A percentile compares a stretch with the other conserved stretches of the same genome.
phyloP scores from a whole-genome alignment of 2,113 vertebrate genomes.

The Pseudorasbora parva region DNA sequence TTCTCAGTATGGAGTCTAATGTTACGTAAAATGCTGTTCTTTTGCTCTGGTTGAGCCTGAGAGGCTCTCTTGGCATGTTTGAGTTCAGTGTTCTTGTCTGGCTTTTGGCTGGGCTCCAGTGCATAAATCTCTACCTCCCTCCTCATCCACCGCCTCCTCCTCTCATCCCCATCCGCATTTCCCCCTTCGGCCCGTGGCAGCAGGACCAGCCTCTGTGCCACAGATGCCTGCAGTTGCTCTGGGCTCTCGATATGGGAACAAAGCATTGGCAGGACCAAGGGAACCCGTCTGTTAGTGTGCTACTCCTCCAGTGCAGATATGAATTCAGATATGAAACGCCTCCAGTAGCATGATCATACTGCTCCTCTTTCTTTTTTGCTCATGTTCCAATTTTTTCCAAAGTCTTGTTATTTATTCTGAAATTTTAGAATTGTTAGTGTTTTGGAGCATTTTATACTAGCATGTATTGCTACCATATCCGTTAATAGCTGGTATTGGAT shows the following conservation, averaged over 20 bases:
- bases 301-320: slow-evolving; percentile 17
- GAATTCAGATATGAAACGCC: slow-evolving; percentile 23
- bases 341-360: slow-evolving; percentile 28
- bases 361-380: slow-evolving; percentile 7
- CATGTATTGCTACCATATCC: not conserved
- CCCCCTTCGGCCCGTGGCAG: slow-evolving; percentile 65
- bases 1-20: slow-evolving; percentile 37
- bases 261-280: slow-evolving; percentile 60
- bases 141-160: not conserved
- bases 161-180: slow-evolving; percentile 50
- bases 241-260: slow-evolving; percentile 66
- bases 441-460: slow-evolving; percentile 19
- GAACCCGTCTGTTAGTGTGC: slow-evolving; percentile 62
- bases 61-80: slow-evolving; percentile 67
- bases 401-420: slow-evolving; percentile 7
- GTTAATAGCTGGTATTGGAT: not conserved
- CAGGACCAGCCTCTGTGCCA: slow-evolving; percentile 73
- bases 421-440: not conserved
- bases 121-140: slow-evolving; percentile 57
- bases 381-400: not conserved
- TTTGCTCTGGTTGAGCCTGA: slow-evolving; percentile 50
- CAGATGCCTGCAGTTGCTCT: slow-evolving; percentile 66
- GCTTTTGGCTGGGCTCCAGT: slow-evolving; percentile 69
- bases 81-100: slow-evolving; percentile 67
- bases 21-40: slow-evolving; percentile 42